Base-by-base conservation (phyloP, 2,113 vertebrate genomes). In the Spheniscus mendiculus region DNA sequence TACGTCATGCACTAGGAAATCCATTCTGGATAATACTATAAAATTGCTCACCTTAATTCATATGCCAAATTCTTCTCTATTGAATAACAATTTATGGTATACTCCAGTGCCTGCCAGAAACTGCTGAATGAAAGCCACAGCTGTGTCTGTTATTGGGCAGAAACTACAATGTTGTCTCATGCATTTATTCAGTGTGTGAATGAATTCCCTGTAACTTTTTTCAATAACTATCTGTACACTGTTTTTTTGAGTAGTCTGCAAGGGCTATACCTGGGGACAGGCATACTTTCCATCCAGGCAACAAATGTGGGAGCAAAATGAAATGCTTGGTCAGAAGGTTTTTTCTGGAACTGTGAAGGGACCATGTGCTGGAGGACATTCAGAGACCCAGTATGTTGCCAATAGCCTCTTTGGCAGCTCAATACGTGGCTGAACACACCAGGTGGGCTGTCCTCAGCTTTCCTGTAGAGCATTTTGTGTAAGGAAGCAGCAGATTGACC, bases 41-140 rank as follows among this genome's bases (percentile, higher is more conserved):
- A 97, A 95, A 97, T 96, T 85, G 63, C 71, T 96, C 96, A 98
- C 97, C 97, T 98, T 94, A 85, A 90, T 89, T 89, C 91, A 44
- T 20, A 95, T 32, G 96, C 96, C 97, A 97, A 97, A 94, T 96
- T 83, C 90, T 94, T 94, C 88, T 96, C 92, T 97, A 94, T 79
- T 96, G 94, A 97, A 82, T 95, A 97, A 69, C 84, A 93, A 89
- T 93, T 93, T 95, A 96, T 83, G 70, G 74, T 72, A 47, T 71
- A 79, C 17, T 67, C 44, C 58, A 65, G 71, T 12, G 38, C 47
- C 92, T 97, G 96, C 93, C 93, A 98, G 97, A 91, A 94, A 83
- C 19, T n/a, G 25, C 87, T 97, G 97, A 97, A 97, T 83, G 72
- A 87, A 92, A 94, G 84, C 90, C 96, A 97, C 87, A 71, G 77